Evolutionary conservation across 64 coral and sea anemone genomes (phyloP), one percentile per base, ranked within the genome.

Genomic region (Montipora cactus): DNA sequence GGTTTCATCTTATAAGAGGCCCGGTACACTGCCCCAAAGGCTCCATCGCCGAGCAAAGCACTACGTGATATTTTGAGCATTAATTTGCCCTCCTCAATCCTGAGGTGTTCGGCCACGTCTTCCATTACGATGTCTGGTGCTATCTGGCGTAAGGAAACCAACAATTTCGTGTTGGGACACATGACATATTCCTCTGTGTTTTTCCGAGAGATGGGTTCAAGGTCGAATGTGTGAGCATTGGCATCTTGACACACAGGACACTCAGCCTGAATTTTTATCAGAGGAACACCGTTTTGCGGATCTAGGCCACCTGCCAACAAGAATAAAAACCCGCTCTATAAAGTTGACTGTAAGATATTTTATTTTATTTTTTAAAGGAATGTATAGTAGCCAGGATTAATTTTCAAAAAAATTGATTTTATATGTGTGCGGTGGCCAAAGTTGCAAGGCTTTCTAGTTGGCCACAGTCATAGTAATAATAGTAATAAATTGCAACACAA

Each of bases 111-210:
- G 7, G 89, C 91, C 7, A 99, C 11, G 55, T 99, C 95, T 19
- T 86, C 89, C 75, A 99, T 79, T 14, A 94, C 89, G 11, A 99
- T 90, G 79, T 99, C 98, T 50, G 98, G 98, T 10, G 95, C 98
- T 18, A 96, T 86, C 13, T 87, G 88, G 11, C 89, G 55, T 16
- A 99, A 25, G 15, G 92, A 77, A 4, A 96, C 84, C 68, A 94
- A 78, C 71, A 92, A 49, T n/a, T 93, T 87, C 9, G 96, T 95
- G 83, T 92, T 98, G 18, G 96, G 93, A 59, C 96, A 98, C 47
- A 91, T 93, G 58, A 98, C 73, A 23, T 79, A 94, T 52, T 98
- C 96, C 50, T 95, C 82, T 21, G 19, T 66, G 13, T 66, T 64
- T 1, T 93, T 78, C 28, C 88, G 71, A 21, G 88, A 84, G 45